Conservation (phyloP, 2,888 invertebrate species). For the Petrolisthes manimaculis region DNA sequence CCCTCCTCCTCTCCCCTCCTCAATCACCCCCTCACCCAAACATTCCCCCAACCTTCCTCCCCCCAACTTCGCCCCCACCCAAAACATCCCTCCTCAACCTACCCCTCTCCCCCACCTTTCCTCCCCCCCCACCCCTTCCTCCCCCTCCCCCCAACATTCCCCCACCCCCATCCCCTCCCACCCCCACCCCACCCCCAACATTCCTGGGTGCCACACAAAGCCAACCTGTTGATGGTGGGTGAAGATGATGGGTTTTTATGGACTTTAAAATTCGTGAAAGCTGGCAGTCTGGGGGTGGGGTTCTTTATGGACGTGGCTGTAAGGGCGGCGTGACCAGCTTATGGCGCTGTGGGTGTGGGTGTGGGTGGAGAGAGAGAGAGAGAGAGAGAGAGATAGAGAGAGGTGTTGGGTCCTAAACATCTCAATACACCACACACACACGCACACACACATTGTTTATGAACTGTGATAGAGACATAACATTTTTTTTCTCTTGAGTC, state of each 20-base stretch:
- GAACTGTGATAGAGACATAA: too few relatives aligned
- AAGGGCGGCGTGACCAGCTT: constrained; percentile 3
- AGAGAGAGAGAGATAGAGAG: too few relatives aligned
- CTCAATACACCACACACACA: too few relatives aligned
- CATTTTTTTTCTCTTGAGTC: not conserved
- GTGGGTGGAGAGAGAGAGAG: not conserved
- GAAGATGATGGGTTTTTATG: constrained; percentile 7
- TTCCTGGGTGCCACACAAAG: constrained; percentile 1
- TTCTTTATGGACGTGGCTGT: not conserved
- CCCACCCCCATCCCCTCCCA: not conserved
- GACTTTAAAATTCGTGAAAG: constrained; percentile 17
- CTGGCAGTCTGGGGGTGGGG: not conserved
- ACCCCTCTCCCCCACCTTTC: not conserved
- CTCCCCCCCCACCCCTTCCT: not conserved
- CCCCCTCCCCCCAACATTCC: not conserved
- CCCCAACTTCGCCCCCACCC: not conserved
- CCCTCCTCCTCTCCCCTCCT: not conserved
- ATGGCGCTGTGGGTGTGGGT: not conserved
- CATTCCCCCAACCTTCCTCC: not conserved
- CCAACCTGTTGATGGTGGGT: constrained; percentile 7
- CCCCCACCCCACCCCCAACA: not conserved
- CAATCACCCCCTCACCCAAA: not conserved
- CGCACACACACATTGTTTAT: too few relatives aligned
- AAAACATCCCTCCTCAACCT: not conserved
- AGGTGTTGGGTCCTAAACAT: too few relatives aligned